A percentile compares a stretch with the other conserved stretches of the same genome.
phyloP scores from a whole-genome alignment of 2,113 vertebrate species.

The Fregata magnificens region DNA sequence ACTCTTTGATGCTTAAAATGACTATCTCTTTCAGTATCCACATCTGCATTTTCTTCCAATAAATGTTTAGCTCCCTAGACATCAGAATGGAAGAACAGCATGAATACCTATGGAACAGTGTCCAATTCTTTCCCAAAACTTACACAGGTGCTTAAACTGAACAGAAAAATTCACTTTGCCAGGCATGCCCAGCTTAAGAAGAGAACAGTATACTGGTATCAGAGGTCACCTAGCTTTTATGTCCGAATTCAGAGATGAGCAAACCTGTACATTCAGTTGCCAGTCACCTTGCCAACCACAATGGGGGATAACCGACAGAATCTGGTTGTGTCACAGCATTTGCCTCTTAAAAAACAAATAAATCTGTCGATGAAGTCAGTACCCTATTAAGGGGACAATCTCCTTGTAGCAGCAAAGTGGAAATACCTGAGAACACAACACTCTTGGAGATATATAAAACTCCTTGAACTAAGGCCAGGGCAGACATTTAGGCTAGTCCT shows the following conservation, averaged over 20 bases:
- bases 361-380: neutral
- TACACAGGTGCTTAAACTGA: neutral
- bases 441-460: neutral
- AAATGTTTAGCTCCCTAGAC: neutral
- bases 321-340: neutral
- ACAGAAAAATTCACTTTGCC: neutral
- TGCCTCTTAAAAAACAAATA: neutral
- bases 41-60: neutral
- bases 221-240: neutral
- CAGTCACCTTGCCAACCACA: neutral
- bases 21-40: neutral
- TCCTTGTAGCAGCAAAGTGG: neutral
- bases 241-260: accelerated
- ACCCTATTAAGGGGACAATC: accelerated
- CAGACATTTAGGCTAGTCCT: neutral
- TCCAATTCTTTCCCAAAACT: neutral
- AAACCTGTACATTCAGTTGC: neutral
- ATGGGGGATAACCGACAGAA: neutral
- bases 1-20: neutral
- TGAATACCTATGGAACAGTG: accelerated
- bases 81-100: neutral
- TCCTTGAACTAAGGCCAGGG: neutral
- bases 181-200: neutral
- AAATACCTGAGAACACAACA: neutral
- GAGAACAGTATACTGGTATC: neutral